Evolutionary conservation across 2,797 vertebrate genomes (phyloP), one percentile per base, ranked within the genome.

Genomic region (Mycteria americana): DNA sequence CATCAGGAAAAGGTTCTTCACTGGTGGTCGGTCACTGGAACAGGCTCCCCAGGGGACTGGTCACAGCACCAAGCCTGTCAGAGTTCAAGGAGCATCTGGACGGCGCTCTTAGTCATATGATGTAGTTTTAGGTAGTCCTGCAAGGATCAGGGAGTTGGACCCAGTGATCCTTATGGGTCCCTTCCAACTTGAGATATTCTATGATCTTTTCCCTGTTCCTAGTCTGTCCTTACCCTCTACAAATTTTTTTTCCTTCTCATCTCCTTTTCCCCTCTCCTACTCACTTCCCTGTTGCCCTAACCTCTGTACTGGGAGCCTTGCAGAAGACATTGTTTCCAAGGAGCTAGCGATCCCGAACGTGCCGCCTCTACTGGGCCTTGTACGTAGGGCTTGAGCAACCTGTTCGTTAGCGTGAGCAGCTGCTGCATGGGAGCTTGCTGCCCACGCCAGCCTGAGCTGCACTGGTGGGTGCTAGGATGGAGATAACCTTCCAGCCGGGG

Each of bases 331-430:
- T 21, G 8, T 65, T 37, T 81, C 77, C 22, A 22, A 57, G 43
- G 39, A 57, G 3, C 14, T 22, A 39, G 17, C 4, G 14, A 7
- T 48, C 31, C 62, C 65, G 28, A 53, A 17, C 25, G 23, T 30
- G 13, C 13, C 37, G 50, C 22, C 13, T 74, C 43, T 53, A 2
- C 37, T 23, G 30, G n/a, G 31, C 48, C 37, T 67, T 18, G 7
- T 37, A 24, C 6, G 2, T 8, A 39, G 25, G 13, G 17, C 62
- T 67, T 10, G 13, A 78, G 46, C 64, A 64, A 59, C 53, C 13
- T 1, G 0, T n/a, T 75, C 1, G 0, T 63, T 72, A 45, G 19
- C 0, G 0, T 35, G n/a, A 82, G 31, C 17, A 22, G 50, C 45
- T 3, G 2, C 23, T 63, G 9, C 1, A 0, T 30, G 14, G 27